Conservation (phyloP, 2,888 invertebrate genomes). For the Cheilosia soror region DNA sequence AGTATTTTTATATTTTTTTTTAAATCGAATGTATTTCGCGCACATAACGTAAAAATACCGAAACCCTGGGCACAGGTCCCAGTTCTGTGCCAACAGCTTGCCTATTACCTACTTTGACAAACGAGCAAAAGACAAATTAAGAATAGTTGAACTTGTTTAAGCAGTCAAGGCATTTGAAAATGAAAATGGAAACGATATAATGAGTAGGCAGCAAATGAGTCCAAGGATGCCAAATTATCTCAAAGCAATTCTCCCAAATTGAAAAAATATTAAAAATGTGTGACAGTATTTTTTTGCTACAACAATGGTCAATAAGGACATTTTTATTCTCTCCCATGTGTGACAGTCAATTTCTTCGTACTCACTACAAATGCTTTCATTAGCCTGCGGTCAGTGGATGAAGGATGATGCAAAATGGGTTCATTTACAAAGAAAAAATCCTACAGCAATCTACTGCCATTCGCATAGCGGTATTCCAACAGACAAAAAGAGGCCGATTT, state of each 20-base stretch:
- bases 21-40: no score
- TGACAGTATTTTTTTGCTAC: background rate
- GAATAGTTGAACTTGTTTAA: no score
- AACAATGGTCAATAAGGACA: background rate
- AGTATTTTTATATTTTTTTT: no score
- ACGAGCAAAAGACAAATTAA: no score
- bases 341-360: background rate
- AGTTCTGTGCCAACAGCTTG: no score
- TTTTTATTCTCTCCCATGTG: background rate
- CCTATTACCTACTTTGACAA: no score
- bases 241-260: background rate
- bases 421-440: constrained; percentile 32
- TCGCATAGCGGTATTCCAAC: background rate
- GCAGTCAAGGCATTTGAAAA: no score
- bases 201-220: no score
- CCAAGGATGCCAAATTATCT: background rate
- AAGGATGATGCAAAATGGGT: constrained; percentile 18
- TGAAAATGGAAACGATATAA: no score
- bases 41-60: no score
- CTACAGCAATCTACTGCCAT: background rate
- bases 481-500: background rate
- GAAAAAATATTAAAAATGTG: background rate
- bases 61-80: no score
- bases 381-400: constrained; percentile 33
- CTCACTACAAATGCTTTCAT: constrained; percentile 28